Evolutionary conservation across 2,888 invertebrate species (phyloP).

Genomic region (Elegia similella): DNA sequence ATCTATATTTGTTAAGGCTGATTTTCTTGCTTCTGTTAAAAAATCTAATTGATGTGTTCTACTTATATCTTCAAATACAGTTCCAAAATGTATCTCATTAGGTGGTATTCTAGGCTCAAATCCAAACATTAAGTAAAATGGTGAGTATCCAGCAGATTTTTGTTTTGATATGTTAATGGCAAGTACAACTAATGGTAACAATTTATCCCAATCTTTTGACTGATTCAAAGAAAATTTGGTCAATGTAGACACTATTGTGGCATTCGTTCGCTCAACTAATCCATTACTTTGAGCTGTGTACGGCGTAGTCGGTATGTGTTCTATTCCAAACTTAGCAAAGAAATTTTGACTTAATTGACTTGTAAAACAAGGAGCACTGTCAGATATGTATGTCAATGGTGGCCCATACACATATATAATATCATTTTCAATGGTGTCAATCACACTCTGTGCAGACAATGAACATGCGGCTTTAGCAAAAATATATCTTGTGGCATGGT

Average conservation of each 20-base stretch:
- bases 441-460: too few relatives aligned
- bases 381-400: conserved; percentile 18
- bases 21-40: neutral
- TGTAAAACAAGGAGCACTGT: conserved; percentile 12
- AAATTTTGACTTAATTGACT: conserved; percentile 10
- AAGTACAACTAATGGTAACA: too few relatives aligned
- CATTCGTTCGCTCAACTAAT: conserved; percentile 3
- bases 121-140: conserved; percentile 11
- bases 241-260: too few relatives aligned
- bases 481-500: conserved; percentile 22
- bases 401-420: conserved; percentile 19
- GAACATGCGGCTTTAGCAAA: conserved; percentile 17
- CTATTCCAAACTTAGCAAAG: conserved; percentile 8
- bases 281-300: conserved; percentile 21
- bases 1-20: neutral
- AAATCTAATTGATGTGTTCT: neutral
- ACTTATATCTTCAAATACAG: neutral
- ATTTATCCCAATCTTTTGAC: too few relatives aligned
- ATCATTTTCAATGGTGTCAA: conserved; percentile 20
- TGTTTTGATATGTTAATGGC: conserved; percentile 12
- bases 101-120: conserved; percentile 16
- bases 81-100: conserved; percentile 10
- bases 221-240: too few relatives aligned
- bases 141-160: conserved; percentile 12
- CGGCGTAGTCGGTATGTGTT: conserved; percentile 18